phyloP scores from a whole-genome alignment of 2,113 vertebrate genomes.

The Eleginops maclovinus region DNA sequence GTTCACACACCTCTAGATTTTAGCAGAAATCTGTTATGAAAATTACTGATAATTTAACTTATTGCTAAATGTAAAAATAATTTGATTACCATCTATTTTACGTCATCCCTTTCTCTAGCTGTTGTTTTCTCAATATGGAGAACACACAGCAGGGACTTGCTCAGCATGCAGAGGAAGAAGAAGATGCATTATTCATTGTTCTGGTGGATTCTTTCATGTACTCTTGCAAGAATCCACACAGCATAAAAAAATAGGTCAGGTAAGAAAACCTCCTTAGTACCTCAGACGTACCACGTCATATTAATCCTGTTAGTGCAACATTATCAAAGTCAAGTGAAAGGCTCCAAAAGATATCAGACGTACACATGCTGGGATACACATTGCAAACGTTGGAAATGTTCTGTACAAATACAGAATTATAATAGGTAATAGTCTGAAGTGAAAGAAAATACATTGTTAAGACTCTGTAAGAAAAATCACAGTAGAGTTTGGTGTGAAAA shows the following conservation, averaged over 20 bases:
- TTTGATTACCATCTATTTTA: neutral
- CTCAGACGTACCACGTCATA: neutral
- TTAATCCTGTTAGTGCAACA: slow-evolving; percentile 31
- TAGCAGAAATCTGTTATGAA: neutral
- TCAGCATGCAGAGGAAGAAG: slow-evolving; percentile 11
- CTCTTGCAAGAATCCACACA: slow-evolving; percentile 15
- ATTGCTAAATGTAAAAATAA: neutral
- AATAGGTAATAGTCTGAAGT: too few relatives aligned
- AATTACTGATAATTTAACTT: neutral
- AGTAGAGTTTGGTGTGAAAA: too few relatives aligned
- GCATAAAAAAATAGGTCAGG: slow-evolving; percentile 42
- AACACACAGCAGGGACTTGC: slow-evolving; percentile 6
- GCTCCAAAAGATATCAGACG: slow-evolving; percentile 12
- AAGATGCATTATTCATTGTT: slow-evolving; percentile 55
- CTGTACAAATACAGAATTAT: slow-evolving; percentile 41
- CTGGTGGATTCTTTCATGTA: slow-evolving; percentile 38
- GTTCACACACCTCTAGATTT: neutral
- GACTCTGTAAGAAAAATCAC: too few relatives aligned
- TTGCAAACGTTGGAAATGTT: slow-evolving; percentile 18
- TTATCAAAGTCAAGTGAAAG: slow-evolving; percentile 22
- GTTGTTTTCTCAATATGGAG: slow-evolving; percentile 19
- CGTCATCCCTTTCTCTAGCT: neutral
- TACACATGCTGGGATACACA: slow-evolving; percentile 18
- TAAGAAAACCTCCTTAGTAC: slow-evolving; percentile 24
- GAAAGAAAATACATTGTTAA: too few relatives aligned